Evolutionary conservation across 2,113 vertebrate genomes (phyloP).

Genomic region (Hassar affinis): DNA sequence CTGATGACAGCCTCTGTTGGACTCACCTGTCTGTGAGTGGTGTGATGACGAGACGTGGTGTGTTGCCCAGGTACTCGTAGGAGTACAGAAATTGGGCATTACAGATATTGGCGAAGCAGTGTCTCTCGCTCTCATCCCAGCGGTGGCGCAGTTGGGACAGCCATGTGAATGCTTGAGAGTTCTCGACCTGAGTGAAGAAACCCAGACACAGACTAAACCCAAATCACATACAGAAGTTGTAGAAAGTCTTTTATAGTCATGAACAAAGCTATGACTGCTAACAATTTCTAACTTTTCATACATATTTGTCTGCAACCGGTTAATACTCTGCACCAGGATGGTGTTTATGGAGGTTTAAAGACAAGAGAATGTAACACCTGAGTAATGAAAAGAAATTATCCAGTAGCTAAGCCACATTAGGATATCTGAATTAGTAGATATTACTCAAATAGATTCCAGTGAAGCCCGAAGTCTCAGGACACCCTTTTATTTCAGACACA

Average conservation of each 20-base stretch:
- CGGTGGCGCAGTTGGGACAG: conserved; percentile 90
- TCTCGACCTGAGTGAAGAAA: conserved; percentile 79
- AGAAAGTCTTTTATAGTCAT: conserved; percentile 1
- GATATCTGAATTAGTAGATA: conserved; percentile 28
- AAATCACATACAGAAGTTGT: not conserved
- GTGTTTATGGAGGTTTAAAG: conserved; percentile 22
- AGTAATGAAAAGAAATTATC: conserved; percentile 30
- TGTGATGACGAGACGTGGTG: conserved; percentile 92
- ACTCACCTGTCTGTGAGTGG: conserved; percentile 90
- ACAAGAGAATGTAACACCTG: conserved; percentile 39
- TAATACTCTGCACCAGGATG: conserved; percentile 15
- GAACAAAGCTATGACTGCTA: not conserved
- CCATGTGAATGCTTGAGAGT: conserved; percentile 89
- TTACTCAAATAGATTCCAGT: conserved; percentile 10
- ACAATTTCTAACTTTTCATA: conserved; percentile 5
- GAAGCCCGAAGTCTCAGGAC: no score
- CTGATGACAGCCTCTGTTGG: not conserved
- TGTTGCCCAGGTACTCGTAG: conserved; percentile 96
- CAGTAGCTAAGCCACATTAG: conserved; percentile 27
- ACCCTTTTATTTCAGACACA: no score
- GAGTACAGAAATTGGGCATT: conserved; percentile 92
- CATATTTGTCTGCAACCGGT: not conserved
- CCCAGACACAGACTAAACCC: not conserved
- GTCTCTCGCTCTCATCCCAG: conserved; percentile 84
- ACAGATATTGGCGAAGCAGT: conserved; percentile 92